Conservation (phyloP, 2,113 vertebrate genomes). For the Ceyx margarethae region DNA sequence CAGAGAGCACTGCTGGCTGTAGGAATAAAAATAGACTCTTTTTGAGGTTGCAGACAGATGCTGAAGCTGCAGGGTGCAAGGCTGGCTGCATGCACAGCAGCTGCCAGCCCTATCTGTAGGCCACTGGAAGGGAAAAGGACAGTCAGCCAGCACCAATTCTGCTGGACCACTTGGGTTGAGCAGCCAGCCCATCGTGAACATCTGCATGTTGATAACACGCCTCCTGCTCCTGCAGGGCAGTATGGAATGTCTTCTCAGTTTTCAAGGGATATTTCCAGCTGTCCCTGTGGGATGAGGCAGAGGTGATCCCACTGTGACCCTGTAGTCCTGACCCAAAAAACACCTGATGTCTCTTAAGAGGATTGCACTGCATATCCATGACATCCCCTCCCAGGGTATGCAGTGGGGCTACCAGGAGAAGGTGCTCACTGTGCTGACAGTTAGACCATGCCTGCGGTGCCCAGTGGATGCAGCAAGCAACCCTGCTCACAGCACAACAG, state of each 20-base stretch:
- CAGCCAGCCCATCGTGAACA: neutral
- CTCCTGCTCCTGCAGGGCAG: neutral
- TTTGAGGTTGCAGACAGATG: neutral
- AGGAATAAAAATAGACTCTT: constrained; percentile 21
- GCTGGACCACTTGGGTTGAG: neutral
- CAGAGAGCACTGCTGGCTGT: neutral
- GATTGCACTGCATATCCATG: too few species aligned
- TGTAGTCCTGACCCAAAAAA: neutral
- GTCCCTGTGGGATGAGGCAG: neutral
- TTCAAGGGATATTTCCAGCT: neutral
- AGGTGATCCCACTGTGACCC: neutral
- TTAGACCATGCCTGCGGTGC: too few species aligned
- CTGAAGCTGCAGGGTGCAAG: neutral
- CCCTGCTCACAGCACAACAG: neutral
- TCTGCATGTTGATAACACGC: fast-evolving
- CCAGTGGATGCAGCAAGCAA: neutral
- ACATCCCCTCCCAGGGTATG: too few species aligned
- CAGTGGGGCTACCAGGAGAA: fast-evolving
- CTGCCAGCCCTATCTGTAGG: neutral
- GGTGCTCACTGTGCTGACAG: fast-evolving
- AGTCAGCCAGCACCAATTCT: neutral
- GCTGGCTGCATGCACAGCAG: fast-evolving
- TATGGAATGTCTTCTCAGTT: neutral
- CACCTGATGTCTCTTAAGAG: neutral
- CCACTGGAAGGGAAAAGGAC: neutral